phyloP scores from a whole-genome alignment of 2,888 invertebrate species.

The Parascotia fuliginaria region DNA sequence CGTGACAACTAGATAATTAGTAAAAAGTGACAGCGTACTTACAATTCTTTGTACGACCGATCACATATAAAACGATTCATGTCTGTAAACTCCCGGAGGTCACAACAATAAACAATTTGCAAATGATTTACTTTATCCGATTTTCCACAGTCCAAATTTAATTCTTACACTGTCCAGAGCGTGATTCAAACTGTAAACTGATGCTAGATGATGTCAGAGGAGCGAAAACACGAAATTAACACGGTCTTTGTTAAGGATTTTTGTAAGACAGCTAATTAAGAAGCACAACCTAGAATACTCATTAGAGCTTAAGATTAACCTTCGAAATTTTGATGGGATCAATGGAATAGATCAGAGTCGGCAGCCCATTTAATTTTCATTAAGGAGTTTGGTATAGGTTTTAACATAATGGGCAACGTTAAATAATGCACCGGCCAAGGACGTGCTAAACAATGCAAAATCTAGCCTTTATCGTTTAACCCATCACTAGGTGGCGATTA shows the following conservation, averaged over 20 bases:
- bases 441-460: no score
- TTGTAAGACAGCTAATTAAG: slow-evolving; percentile 54
- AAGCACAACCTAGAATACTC: slow-evolving; percentile 40
- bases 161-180: slow-evolving; percentile 54
- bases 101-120: slow-evolving; percentile 27
- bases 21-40: slow-evolving; percentile 46
- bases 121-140: slow-evolving; percentile 39
- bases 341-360: background rate
- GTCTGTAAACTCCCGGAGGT: slow-evolving; percentile 18
- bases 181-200: slow-evolving; percentile 69
- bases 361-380: slow-evolving; percentile 9
- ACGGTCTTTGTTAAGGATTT: slow-evolving; percentile 53
- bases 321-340: slow-evolving; percentile 16
- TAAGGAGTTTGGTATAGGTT: background rate
- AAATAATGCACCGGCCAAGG: no score
- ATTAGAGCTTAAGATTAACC: slow-evolving; percentile 41
- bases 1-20: slow-evolving; percentile 35
- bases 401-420: no score
- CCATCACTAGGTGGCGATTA: no score
- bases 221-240: slow-evolving; percentile 65
- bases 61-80: slow-evolving; percentile 56
- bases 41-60: slow-evolving; percentile 52
- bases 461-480: no score
- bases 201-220: slow-evolving; percentile 70
- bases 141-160: slow-evolving; percentile 47